Percentiles rank a stretch among this genome's conserved stretches.
These are phyloP conservation scores for Butorides virescens DNA, from an alignment of 2,113 vertebrate species.

Conservation along the genomic window DNA sequence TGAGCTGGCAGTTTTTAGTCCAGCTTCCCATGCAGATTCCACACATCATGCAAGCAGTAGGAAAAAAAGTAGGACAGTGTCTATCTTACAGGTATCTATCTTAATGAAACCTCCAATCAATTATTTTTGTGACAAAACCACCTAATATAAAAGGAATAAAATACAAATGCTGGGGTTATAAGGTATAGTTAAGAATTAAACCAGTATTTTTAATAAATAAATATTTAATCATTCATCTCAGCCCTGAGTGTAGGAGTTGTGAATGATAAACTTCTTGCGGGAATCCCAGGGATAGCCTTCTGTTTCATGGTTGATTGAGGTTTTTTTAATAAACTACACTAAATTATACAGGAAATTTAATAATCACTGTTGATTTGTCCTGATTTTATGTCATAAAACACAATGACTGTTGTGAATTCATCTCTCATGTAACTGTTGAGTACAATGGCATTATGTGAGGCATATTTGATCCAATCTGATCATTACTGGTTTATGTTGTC, in stretches of 20 bases:
- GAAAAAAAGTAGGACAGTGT: background rate
- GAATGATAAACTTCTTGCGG: background rate
- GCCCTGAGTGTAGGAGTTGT: background rate
- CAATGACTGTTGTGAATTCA: background rate
- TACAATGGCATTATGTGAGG: background rate
- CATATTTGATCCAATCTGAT: background rate
- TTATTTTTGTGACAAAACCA: background rate
- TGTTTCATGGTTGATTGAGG: background rate
- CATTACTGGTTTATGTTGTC: background rate
- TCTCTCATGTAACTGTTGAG: background rate
- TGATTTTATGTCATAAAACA: conserved; percentile 30
- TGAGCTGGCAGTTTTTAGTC: background rate
- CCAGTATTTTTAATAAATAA: background rate
- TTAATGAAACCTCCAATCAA: background rate
- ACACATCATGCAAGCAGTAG: background rate
- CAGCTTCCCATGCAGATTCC: background rate
- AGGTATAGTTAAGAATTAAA: background rate
- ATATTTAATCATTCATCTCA: background rate
- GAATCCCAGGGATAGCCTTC: background rate
- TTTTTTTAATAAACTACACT: background rate
- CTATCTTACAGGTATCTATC: background rate
- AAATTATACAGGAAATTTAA: background rate
- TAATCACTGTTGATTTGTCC: conserved; percentile 5
- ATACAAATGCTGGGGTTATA: background rate
- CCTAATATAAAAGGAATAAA: background rate